Evolutionary conservation across 2,113 vertebrate genomes (phyloP).

Genomic region (Stegostoma tigrinum): DNA sequence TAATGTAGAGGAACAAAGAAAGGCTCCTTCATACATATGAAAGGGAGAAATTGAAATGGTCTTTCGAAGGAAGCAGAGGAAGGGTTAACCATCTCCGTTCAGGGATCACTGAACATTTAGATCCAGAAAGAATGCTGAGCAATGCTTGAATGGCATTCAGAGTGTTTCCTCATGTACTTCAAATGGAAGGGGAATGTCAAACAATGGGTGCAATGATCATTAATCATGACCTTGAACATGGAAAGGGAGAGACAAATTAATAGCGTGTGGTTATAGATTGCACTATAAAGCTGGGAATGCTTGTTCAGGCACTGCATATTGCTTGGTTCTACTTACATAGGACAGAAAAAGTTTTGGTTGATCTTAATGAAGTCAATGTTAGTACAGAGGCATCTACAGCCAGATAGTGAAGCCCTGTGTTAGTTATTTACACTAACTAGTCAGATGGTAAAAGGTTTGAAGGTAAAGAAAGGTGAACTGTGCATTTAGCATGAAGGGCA

Average conservation of each 20-base stretch:
- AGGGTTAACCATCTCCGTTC: not conserved
- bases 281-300: not conserved
- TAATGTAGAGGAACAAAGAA: not conserved
- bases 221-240: not conserved
- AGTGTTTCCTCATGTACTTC: not conserved
- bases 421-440: not conserved
- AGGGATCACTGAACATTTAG: not conserved
- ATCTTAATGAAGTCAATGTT: not conserved
- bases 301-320: not conserved
- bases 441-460: not conserved
- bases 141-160: not conserved
- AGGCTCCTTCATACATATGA: not conserved
- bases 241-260: not conserved
- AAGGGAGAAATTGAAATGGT: not conserved
- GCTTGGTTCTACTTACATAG: not conserved
- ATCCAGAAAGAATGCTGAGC: not conserved
- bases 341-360: not conserved
- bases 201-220: not conserved
- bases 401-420: not conserved
- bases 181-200: not conserved
- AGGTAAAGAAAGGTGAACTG: not conserved
- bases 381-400: not conserved
- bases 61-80: not conserved
- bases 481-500: not conserved
- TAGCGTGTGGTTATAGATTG: not conserved